Percentiles rank a stretch among this genome's conserved stretches.
phyloP scores from a whole-genome alignment of 2,113 vertebrate genomes.

The Pteronura brasiliensis region DNA sequence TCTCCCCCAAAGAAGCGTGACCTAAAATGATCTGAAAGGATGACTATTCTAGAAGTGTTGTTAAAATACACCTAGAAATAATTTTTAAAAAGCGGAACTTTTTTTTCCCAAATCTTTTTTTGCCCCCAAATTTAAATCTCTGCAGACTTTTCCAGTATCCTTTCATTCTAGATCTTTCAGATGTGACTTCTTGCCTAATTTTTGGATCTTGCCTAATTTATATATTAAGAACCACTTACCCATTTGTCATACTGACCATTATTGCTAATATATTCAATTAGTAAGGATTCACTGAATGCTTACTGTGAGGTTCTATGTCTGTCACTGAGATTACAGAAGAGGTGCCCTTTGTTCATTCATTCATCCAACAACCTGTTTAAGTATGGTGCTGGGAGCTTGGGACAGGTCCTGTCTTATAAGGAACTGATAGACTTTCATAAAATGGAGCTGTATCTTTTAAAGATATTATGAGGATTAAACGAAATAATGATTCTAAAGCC shows the following conservation, averaged over 20 bases:
- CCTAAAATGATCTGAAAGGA: not conserved
- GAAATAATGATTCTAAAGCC: not conserved
- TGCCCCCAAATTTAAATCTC: not conserved
- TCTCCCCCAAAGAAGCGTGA: not conserved
- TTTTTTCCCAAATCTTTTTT: not conserved
- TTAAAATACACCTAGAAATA: slow-evolving; percentile 7
- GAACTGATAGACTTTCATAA: not conserved
- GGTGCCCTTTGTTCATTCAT: not conserved
- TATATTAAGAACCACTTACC: not conserved
- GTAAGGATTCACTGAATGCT: not conserved
- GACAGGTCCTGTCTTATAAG: not conserved
- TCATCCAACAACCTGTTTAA: not conserved
- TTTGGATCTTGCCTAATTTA: not conserved
- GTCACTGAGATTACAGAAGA: not conserved
- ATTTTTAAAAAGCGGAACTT: not conserved
- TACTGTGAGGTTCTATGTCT: not conserved
- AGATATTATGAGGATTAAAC: not conserved
- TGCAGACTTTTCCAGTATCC: not conserved
- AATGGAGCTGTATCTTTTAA: not conserved
- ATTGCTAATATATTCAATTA: not conserved
- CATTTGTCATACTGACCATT: not conserved
- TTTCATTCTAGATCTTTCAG: not conserved
- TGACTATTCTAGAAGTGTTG: not conserved
- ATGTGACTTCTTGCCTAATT: not conserved
- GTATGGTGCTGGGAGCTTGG: not conserved